These are phyloP conservation scores for Ylistrum balloti DNA, from an alignment of 1,140 invertebrate genomes.

Conservation along the genomic window DNA sequence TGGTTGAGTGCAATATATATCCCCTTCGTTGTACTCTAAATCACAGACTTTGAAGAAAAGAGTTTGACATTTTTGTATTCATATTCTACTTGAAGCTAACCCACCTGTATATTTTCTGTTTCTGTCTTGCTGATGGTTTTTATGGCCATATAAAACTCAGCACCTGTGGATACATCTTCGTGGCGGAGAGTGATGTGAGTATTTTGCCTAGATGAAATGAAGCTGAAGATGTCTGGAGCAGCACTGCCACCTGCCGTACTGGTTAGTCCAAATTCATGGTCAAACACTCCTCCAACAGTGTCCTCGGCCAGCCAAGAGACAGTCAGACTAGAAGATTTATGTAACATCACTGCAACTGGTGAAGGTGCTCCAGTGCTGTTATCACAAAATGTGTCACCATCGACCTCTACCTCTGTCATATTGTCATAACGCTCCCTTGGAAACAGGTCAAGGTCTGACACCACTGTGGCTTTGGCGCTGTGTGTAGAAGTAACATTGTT, in stretches of 20 bases:
- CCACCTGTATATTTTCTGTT: slow-evolving; percentile 57
- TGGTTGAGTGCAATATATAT: too few species aligned
- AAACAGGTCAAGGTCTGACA: slow-evolving; percentile 53
- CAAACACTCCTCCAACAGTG: slow-evolving; percentile 57
- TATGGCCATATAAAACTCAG: slow-evolving; percentile 62
- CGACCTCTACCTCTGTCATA: slow-evolving; percentile 47
- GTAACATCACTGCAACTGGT: slow-evolving; percentile 19
- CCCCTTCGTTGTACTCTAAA: too few species aligned
- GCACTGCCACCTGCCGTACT: slow-evolving; percentile 46
- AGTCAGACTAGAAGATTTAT: slow-evolving; percentile 50
- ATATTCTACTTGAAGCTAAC: not conserved
- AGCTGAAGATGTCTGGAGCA: slow-evolving; percentile 61
- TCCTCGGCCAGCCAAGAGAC: slow-evolving; percentile 63
- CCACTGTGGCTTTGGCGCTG: slow-evolving; percentile 56
- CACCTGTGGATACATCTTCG: slow-evolving; percentile 59
- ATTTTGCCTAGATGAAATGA: slow-evolving; percentile 60
- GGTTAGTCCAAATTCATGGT: slow-evolving; percentile 64
- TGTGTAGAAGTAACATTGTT: not conserved
- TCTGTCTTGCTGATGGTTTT: slow-evolving; percentile 64
- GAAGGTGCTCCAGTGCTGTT: slow-evolving; percentile 49
- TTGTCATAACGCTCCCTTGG: slow-evolving; percentile 44
- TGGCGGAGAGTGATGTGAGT: slow-evolving; percentile 55
- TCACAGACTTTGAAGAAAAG: too few species aligned
- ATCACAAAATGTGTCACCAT: slow-evolving; percentile 54
- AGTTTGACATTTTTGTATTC: too few species aligned